Percentiles rank a stretch among this genome's conserved stretches.
Conservation (phyloP, 1,140 invertebrate genomes). For the Drosophila miranda region DNA sequence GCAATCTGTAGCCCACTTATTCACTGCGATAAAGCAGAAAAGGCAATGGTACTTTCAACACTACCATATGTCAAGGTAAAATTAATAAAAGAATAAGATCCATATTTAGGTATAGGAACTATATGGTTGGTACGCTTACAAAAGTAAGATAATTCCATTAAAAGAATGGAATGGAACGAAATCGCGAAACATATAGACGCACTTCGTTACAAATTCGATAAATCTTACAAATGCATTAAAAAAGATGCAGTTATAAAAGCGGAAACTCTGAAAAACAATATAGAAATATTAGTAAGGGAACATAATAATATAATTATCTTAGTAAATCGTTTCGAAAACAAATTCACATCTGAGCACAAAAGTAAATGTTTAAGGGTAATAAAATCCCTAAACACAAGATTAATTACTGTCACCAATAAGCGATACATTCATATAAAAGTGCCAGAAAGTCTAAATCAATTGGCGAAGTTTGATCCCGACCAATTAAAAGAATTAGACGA, state of each 20-base stretch:
- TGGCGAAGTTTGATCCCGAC: not conserved
- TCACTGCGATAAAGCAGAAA: too few relatives aligned
- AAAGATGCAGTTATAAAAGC: not conserved
- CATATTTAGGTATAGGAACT: too few relatives aligned
- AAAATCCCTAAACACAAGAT: conserved; percentile 16
- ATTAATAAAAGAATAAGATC: too few relatives aligned
- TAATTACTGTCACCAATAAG: not conserved
- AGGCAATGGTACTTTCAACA: too few relatives aligned
- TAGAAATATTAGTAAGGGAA: conserved; percentile 8
- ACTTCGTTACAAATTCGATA: not conserved
- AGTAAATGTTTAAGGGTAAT: conserved; percentile 12
- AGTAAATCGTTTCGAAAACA: conserved; percentile 8
- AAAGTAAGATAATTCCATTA: too few relatives aligned
- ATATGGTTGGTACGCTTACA: too few relatives aligned
- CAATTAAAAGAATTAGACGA: too few relatives aligned
- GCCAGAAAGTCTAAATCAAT: not conserved
- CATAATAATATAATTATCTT: conserved; percentile 17
- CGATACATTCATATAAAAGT: too few relatives aligned
- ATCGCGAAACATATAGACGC: too few relatives aligned
- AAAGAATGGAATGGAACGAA: too few relatives aligned
- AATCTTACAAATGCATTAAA: conserved; percentile 5
- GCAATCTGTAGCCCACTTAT: too few relatives aligned
- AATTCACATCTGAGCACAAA: conserved; percentile 5
- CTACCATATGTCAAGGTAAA: too few relatives aligned
- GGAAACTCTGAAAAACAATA: not conserved